Conservation (phyloP, 2,113 vertebrate genomes). For the Himantopus leucocephalus region DNA sequence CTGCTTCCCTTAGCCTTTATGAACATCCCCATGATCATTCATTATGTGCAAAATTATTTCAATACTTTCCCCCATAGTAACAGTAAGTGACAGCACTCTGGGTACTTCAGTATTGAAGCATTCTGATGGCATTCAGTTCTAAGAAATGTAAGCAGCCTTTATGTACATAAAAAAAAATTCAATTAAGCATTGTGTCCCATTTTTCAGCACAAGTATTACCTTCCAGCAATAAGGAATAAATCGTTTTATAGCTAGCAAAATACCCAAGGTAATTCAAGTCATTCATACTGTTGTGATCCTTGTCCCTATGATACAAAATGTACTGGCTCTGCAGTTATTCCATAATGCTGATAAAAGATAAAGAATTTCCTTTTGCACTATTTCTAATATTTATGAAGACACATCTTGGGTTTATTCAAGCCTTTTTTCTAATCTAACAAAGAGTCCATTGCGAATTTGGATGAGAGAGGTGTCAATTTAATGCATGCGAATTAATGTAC, state of each 20-base stretch:
- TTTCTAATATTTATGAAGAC: constrained; percentile 63
- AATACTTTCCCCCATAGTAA: constrained; percentile 30
- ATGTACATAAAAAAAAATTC: constrained; percentile 40
- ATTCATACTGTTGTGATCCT: constrained; percentile 55
- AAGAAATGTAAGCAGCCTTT: constrained; percentile 61
- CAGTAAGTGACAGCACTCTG: constrained; percentile 32
- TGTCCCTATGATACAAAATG: constrained; percentile 18
- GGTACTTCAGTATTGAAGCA: background rate
- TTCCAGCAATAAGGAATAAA: constrained; percentile 63
- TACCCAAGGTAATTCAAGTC: constrained; percentile 65
- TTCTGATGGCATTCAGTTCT: constrained; percentile 20
- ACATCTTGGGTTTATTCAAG: constrained; percentile 35
- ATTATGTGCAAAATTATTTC: constrained; percentile 46
- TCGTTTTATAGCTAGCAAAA: constrained; percentile 47
- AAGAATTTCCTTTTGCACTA: constrained; percentile 31
- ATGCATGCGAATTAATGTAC: background rate
- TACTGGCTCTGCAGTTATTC: constrained; percentile 44
- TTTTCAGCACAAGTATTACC: constrained; percentile 67
- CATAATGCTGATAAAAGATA: constrained; percentile 26
- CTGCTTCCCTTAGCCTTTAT: background rate
- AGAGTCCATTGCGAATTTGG: constrained; percentile 37
- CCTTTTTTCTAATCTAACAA: constrained; percentile 45
- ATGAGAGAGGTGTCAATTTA: background rate
- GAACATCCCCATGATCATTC: background rate
- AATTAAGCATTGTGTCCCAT: constrained; percentile 64